Evolutionary conservation across 2,113 vertebrate species (phyloP).

Genomic region (Manacus vitellinus): DNA sequence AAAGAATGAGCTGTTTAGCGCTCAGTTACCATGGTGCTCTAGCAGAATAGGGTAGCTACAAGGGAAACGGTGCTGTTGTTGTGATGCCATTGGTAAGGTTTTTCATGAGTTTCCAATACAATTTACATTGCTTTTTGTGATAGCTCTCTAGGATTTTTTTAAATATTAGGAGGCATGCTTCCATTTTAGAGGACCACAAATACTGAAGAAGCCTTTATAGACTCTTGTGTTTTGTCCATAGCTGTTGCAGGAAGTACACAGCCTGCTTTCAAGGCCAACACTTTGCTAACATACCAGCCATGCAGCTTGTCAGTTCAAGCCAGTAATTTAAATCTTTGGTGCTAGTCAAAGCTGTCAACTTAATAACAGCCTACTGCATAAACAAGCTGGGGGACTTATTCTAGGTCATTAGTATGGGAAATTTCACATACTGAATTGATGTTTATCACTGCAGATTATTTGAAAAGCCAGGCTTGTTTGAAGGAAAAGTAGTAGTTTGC

Average conservation of each 20-base stretch:
- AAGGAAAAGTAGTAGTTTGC: background rate
- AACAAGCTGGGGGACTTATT: slow-evolving; percentile 39
- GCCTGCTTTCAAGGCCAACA: background rate
- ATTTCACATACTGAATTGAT: slow-evolving; percentile 36
- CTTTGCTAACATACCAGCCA: background rate
- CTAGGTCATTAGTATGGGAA: slow-evolving; percentile 35
- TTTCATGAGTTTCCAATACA: background rate
- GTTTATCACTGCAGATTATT: slow-evolving; percentile 48
- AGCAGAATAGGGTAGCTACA: background rate
- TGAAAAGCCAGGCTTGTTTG: slow-evolving; percentile 24
- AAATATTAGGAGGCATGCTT: background rate
- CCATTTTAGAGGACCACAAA: background rate
- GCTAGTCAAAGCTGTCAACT: slow-evolving; percentile 53
- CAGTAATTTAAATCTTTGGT: slow-evolving; percentile 53
- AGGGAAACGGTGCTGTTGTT: background rate
- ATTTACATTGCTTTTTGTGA: background rate
- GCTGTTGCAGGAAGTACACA: background rate
- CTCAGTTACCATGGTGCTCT: slow-evolving; percentile 15
- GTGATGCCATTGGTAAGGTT: background rate
- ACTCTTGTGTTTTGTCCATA: background rate
- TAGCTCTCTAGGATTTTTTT: background rate
- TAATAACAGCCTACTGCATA: slow-evolving; percentile 52
- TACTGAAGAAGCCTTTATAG: background rate
- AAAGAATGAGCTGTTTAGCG: background rate
- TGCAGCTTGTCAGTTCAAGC: slow-evolving; percentile 38